Base-by-base conservation (phyloP, 2,797 vertebrate genomes). In the Phrynocephalus forsythii region DNA sequence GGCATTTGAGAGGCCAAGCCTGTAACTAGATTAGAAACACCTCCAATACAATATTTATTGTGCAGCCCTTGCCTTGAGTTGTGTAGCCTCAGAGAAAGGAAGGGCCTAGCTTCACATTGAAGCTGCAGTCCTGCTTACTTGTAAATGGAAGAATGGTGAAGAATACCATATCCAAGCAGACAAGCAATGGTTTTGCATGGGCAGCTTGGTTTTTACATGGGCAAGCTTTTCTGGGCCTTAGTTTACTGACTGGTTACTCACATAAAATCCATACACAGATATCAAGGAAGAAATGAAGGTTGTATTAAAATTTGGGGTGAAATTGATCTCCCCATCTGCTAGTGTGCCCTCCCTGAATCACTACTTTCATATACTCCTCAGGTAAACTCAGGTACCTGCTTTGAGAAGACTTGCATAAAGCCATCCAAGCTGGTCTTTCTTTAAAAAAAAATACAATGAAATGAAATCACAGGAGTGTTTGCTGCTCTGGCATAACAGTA, bases 11-110 rank as follows among this genome's bases (percentile, higher is more conserved):
- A 82, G 79, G 81, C 85, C 83, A 91, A 92, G 86, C 88, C 89
- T 73, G 18, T 92, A 91, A 92, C 79, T 83, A 88, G 93, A 93
- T 91, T 85, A 93, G 80, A 87, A 94, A 87, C 78, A 63, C 89
- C 93, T 94, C 89, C 91, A 87, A n/a, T 90, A 86, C 79, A 87
- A 80, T 91, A 91, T 95, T 94, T 94, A 94, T 91, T 76, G 63
- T 48, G 87, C 93, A 89, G 88, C 89, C 92, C 92, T 67, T 92
- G 90, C 91, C 89, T 84, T 90, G 33, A 95, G 92, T 94, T 90
- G 91, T 92, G 91, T 80, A 84, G 82, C 86, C 1, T 60, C 60
- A 0, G 83, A 94, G 91, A 6, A 33, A 88, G 56, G 92, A 95
- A 93, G 91, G 79, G 82, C 87, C 83, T 91, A 92, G 82, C 56